A percentile compares a stretch with the other conserved stretches of the same genome.
Evolutionary conservation across 2,113 vertebrate genomes (phyloP).

Genomic region (Amazona vittata): DNA sequence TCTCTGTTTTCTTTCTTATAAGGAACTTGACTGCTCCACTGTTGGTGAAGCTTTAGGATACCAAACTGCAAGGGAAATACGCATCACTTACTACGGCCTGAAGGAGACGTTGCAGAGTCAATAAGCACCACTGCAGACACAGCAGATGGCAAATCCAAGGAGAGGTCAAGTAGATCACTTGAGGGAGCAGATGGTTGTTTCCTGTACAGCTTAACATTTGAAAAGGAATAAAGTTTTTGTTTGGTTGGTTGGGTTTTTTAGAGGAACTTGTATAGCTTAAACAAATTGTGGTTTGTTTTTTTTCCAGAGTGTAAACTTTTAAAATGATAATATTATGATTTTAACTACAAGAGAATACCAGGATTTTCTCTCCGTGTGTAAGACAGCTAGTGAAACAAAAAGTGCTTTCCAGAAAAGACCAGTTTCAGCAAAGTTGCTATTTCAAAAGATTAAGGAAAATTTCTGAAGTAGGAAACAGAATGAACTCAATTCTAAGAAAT

Average conservation of each 20-base stretch:
- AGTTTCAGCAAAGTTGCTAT: not conserved
- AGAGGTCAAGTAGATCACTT: constrained; percentile 73
- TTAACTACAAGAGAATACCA: not conserved
- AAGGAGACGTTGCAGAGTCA: constrained; percentile 38
- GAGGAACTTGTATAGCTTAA: not conserved
- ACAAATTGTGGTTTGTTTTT: not conserved
- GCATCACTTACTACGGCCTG: constrained; percentile 65
- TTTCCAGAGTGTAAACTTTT: not conserved
- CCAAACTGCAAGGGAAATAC: not conserved
- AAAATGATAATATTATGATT: not conserved
- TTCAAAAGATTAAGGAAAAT: not conserved
- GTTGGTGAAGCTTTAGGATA: not conserved
- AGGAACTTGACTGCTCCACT: not conserved
- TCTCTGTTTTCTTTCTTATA: not conserved
- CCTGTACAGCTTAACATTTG: constrained; percentile 49
- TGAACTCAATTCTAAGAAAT: not conserved
- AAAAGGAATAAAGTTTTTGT: not conserved
- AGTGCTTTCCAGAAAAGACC: not conserved
- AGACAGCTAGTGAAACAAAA: not conserved
- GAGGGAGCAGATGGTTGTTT: constrained; percentile 79
- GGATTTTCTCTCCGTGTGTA: not conserved
- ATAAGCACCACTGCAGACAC: not conserved
- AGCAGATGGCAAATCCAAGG: not conserved
- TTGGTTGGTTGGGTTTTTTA: accelerated
- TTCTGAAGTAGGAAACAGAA: not conserved